These are phyloP conservation scores for Poliocrania exsul DNA, from an alignment of 2,797 vertebrate genomes.

Conservation along the genomic window DNA sequence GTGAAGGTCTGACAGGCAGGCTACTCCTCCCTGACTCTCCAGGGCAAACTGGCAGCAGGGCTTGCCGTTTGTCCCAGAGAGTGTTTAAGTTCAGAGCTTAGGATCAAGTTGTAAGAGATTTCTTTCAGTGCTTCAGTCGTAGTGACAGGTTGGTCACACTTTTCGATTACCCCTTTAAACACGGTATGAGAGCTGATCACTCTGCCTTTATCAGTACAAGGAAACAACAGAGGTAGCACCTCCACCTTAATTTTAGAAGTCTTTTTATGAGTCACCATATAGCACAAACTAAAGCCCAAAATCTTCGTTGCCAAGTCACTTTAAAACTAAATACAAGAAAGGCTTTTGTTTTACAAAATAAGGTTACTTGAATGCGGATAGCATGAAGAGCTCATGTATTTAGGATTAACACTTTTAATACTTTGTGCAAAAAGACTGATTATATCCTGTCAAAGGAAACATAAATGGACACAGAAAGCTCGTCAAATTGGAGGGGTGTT, in stretches of 20 bases:
- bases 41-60: neutral
- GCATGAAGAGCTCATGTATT: neutral
- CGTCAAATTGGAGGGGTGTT: neutral
- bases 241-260: neutral
- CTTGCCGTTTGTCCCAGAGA: neutral
- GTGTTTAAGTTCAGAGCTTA: neutral
- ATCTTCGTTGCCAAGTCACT: neutral
- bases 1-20: neutral
- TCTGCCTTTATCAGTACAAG: neutral
- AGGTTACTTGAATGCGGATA: neutral
- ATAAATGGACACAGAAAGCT: neutral
- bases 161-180: accelerated
- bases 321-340: neutral
- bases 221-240: neutral
- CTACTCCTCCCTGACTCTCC: neutral
- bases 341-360: neutral
- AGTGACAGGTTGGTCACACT: neutral
- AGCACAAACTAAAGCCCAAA: neutral
- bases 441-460: neutral
- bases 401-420: neutral
- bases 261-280: neutral
- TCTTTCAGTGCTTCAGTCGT: neutral
- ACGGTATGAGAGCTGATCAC: neutral
- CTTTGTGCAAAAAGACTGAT: neutral
- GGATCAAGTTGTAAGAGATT: neutral